Conservation (phyloP, 2,888 invertebrate genomes). For the Heliconius hortense region DNA sequence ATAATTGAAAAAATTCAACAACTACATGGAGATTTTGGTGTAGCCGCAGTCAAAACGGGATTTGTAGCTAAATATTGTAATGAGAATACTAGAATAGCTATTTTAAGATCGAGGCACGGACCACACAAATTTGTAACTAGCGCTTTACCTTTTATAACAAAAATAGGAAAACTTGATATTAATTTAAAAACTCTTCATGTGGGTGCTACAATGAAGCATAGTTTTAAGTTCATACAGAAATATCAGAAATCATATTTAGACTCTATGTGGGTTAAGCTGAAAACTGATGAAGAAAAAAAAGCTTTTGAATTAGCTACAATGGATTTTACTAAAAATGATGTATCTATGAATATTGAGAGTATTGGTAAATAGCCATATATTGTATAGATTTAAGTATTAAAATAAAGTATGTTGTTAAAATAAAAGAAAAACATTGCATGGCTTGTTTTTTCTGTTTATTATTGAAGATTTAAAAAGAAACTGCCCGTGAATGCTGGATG, state of each 20-base stretch:
- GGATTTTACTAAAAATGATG: slow-evolving; percentile 75
- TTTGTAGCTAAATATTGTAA: slow-evolving; percentile 91
- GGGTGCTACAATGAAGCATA: slow-evolving; percentile 90
- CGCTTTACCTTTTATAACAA: slow-evolving; percentile 85
- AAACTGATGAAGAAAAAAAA: slow-evolving; percentile 83
- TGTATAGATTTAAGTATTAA: background rate
- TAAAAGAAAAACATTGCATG: too few relatives aligned
- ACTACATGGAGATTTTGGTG: slow-evolving; percentile 89
- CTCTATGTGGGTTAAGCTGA: slow-evolving; percentile 82
- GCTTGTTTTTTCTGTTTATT: too few relatives aligned
- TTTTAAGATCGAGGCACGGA: slow-evolving; percentile 87
- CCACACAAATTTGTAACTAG: slow-evolving; percentile 88
- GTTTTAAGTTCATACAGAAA: slow-evolving; percentile 87
- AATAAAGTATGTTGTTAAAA: too few relatives aligned
- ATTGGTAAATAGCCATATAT: slow-evolving; percentile 50
- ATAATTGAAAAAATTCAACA: slow-evolving; percentile 85
- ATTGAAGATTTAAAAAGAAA: too few relatives aligned
- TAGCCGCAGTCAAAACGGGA: slow-evolving; percentile 86
- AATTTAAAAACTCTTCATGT: slow-evolving; percentile 85
- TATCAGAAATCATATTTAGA: slow-evolving; percentile 86
- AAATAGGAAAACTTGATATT: slow-evolving; percentile 84
- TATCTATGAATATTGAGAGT: slow-evolving; percentile 70
- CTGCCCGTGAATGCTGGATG: too few relatives aligned
- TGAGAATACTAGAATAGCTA: slow-evolving; percentile 87
- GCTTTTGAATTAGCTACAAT: slow-evolving; percentile 77